phyloP scores from a whole-genome alignment of 2,113 vertebrate genomes.

The Gila orcuttii region DNA sequence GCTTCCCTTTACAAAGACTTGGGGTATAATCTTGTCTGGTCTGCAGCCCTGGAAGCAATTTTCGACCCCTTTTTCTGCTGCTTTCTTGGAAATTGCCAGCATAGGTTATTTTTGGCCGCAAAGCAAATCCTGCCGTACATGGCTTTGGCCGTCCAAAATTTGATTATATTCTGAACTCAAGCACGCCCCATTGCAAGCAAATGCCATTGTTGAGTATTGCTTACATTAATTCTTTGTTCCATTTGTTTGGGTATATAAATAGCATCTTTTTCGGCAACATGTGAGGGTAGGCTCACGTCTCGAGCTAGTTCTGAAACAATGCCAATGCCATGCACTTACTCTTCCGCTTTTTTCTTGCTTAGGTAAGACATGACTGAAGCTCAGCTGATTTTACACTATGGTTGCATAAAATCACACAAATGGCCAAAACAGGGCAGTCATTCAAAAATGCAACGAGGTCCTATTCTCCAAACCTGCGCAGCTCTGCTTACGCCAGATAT shows the following conservation, averaged over 20 bases:
- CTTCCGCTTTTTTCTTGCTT: slow-evolving; percentile 6
- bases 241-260: slow-evolving; percentile 76
- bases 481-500: slow-evolving; percentile 61
- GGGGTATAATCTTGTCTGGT: slow-evolving; percentile 83
- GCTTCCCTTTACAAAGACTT: slow-evolving; percentile 79
- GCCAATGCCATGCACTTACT: slow-evolving; percentile 26
- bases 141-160: slow-evolving; percentile 80
- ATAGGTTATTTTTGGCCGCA: slow-evolving; percentile 79
- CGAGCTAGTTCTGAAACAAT: slow-evolving; percentile 62
- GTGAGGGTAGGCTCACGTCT: slow-evolving; percentile 54
- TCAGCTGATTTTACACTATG: slow-evolving; percentile 62
- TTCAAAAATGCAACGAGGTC: slow-evolving; percentile 62
- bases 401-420: slow-evolving; percentile 61
- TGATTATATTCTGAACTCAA: slow-evolving; percentile 79
- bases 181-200: slow-evolving; percentile 77
- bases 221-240: slow-evolving; percentile 78
- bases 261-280: slow-evolving; percentile 54
- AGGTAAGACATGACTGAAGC: slow-evolving; percentile 61
- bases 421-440: slow-evolving; percentile 63
- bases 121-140: slow-evolving; percentile 80
- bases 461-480: slow-evolving; percentile 61
- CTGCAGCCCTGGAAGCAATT: slow-evolving; percentile 80
- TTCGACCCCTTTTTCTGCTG: slow-evolving; percentile 80
- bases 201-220: slow-evolving; percentile 78
- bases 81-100: slow-evolving; percentile 81